These are phyloP conservation scores for Notodonta dromedarius DNA, from an alignment of 2,888 invertebrate genomes.

Conservation along the genomic window DNA sequence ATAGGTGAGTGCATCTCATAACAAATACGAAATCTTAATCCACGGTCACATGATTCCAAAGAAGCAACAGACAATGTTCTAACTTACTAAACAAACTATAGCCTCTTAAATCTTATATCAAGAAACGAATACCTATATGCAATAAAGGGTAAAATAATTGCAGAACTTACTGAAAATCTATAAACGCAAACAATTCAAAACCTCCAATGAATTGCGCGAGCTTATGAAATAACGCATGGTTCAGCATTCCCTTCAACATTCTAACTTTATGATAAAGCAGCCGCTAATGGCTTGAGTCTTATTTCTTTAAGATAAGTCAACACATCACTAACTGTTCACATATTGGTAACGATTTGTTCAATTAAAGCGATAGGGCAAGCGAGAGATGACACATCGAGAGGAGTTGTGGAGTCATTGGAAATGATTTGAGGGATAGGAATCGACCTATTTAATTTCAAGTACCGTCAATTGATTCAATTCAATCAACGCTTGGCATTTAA, in stretches of 20 bases:
- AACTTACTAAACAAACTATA: no score
- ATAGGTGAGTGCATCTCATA: no score
- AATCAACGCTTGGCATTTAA: conserved; percentile 32
- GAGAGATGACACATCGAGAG: conserved; percentile 40
- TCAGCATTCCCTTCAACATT: neutral
- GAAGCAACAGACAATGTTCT: no score
- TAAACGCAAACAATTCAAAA: neutral
- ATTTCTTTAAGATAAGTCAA: conserved; percentile 64
- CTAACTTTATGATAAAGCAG: conserved; percentile 24
- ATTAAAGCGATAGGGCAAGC: conserved; percentile 68
- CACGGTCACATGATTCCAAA: no score
- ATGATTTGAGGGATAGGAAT: conserved; percentile 35
- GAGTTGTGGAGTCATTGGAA: conserved; percentile 57
- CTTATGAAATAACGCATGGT: neutral
- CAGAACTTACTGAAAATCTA: neutral
- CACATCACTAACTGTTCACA: conserved; percentile 50
- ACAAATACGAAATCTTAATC: no score
- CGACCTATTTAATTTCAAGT: conserved; percentile 7
- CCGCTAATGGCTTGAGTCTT: conserved; percentile 49
- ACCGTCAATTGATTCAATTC: conserved; percentile 35
- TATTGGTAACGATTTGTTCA: conserved; percentile 75
- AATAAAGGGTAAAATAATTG: neutral
- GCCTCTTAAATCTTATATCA: neutral
- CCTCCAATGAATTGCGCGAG: neutral
- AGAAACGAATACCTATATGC: neutral